phyloP scores from a whole-genome alignment of 2,113 vertebrate species.

The Dromas ardeola region DNA sequence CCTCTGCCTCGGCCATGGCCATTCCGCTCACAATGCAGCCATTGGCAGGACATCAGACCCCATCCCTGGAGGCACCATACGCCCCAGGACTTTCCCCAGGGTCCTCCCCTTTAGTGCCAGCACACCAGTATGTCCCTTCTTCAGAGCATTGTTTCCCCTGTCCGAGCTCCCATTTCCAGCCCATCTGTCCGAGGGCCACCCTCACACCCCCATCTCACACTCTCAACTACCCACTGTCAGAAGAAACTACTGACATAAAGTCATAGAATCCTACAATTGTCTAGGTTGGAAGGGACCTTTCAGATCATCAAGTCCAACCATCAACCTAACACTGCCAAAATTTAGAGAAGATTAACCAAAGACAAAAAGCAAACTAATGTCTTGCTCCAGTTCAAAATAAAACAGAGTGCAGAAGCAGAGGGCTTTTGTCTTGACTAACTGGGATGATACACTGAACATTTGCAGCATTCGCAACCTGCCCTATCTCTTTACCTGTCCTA shows the following conservation, averaged over 20 bases:
- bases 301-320: neutral
- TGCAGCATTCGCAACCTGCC: neutral
- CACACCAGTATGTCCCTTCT: neutral
- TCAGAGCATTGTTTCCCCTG: neutral
- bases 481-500: neutral
- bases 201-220: neutral
- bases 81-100: neutral
- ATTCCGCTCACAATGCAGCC: neutral
- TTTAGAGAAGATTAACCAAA: neutral
- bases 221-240: neutral
- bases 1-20: neutral
- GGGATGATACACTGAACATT: neutral
- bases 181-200: neutral
- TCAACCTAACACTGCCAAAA: neutral
- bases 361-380: neutral
- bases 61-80: neutral
- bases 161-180: neutral
- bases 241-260: neutral
- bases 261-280: neutral
- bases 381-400: neutral
- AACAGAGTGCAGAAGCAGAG: neutral
- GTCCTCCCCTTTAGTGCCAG: neutral
- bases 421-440: neutral
- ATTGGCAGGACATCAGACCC: neutral
- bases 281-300: neutral